A percentile compares a stretch with the other conserved stretches of the same genome.
phyloP scores from a whole-genome alignment of 1,140 invertebrate species.

The Cyclargus thomasi region DNA sequence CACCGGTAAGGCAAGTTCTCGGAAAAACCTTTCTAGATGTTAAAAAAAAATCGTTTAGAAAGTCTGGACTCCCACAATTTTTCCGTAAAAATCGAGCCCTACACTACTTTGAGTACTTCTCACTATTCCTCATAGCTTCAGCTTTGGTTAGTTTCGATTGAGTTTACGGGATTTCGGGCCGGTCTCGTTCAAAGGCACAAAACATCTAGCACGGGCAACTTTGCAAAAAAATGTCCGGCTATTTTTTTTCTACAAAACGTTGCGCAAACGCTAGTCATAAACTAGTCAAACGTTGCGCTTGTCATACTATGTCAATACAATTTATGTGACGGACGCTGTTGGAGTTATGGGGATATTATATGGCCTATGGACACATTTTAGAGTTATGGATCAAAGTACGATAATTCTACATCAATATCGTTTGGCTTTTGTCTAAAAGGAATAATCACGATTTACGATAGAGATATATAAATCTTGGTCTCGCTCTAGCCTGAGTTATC shows the following conservation, averaged over 20 bases:
- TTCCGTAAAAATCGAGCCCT: too few species aligned
- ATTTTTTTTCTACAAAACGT: not conserved
- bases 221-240: not conserved
- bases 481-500: too few species aligned
- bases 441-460: too few species aligned
- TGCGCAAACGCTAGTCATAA: not conserved
- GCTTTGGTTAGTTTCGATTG: not conserved
- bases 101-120: not conserved
- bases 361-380: not conserved
- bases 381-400: too few species aligned
- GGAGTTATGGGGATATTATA: not conserved
- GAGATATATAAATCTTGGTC: too few species aligned
- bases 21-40: too few species aligned
- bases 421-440: too few species aligned
- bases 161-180: not conserved
- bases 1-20: too few species aligned
- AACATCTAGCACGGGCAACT: not conserved
- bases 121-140: constrained; percentile 1
- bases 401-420: too few species aligned
- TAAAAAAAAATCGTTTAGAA: too few species aligned
- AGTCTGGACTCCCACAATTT: too few species aligned
- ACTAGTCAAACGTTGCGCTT: not conserved
- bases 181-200: not conserved
- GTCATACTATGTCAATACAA: not conserved
- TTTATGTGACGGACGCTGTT: not conserved